Evolutionary conservation across 2,797 vertebrate genomes (phyloP).

Genomic region (Melanotaenia boesemani): DNA sequence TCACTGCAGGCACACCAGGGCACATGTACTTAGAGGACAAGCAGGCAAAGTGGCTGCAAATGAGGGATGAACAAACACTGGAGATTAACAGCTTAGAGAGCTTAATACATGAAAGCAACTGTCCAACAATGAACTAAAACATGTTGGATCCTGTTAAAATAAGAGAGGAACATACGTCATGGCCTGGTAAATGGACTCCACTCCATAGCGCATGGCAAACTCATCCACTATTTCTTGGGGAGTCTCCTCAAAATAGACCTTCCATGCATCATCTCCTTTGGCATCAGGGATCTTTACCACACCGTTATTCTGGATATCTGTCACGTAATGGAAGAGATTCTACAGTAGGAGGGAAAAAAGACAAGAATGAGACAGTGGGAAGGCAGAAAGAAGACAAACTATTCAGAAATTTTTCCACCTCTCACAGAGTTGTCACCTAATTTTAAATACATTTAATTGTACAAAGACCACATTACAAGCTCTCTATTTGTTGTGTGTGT

Average conservation of each 20-base stretch:
- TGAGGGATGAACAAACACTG: conserved; percentile 24
- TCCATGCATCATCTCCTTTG: conserved; percentile 98
- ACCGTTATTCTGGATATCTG: conserved; percentile 95
- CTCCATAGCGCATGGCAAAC: conserved; percentile 98
- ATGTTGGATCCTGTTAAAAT: not conserved
- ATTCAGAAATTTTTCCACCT: not conserved
- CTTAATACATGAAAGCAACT: not conserved
- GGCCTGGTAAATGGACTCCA: conserved; percentile 99
- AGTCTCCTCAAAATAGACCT: conserved; percentile 98
- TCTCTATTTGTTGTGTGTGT: conserved; percentile 19
- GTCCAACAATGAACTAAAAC: not conserved
- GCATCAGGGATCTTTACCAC: conserved; percentile 98
- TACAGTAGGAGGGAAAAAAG: conserved; percentile 53
- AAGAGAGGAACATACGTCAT: conserved; percentile 90
- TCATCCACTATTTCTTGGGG: conserved; percentile 98
- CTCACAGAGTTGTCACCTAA: conserved; percentile 12
- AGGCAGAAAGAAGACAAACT: not conserved
- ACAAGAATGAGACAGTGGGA: not conserved
- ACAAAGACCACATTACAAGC: conserved; percentile 20
- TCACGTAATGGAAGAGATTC: conserved; percentile 99
- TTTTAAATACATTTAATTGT: conserved; percentile 26
- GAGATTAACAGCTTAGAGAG: not conserved
- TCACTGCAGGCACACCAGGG: conserved; percentile 95
- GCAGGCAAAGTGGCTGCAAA: conserved; percentile 95
- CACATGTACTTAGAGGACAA: conserved; percentile 99